Base-by-base conservation (phyloP, 2,797 vertebrate genomes). In the Coilia nasus region DNA sequence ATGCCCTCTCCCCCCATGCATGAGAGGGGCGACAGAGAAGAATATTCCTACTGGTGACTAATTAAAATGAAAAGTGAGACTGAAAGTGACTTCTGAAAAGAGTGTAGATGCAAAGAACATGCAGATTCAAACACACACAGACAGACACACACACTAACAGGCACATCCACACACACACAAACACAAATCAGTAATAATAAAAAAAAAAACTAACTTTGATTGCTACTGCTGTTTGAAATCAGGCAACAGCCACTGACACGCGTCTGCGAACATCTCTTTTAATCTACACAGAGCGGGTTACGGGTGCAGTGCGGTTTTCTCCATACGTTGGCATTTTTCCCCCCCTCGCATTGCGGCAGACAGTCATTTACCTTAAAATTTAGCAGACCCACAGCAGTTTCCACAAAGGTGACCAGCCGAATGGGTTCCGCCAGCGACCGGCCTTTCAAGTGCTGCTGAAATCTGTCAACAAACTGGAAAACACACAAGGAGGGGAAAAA, bases 371-470 rank as follows among this genome's bases (percentile, higher is more conserved):
- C 98, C 98, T 98, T 98, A 95, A 99, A 98, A 97, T 97, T 98
- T 92, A 99, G 97, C 93, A 99, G 96, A 89, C 98, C 98, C 95
- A 97, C 93, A 92, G 98, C 98, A 71, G 97, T 99, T 96, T 99
- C 98, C 96, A 99, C 98, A 95, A 99, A 99, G 93, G 98, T 98
- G 95, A 99, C 96, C 92, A 99, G 96, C 95, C 97, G 96, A 92
- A 99, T 92, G 91, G 98, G 97, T 90, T 97, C 96, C 92, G 94
- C 94, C 95, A 98, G 96, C 90, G 94, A 90, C 93, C 96, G 95
- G 93, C 96, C 97, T 96, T 97, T 98, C 93, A 98, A 96, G 93
- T 97, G 92, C 90, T 89, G 93, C 88, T 93, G 95, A 96, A 98
- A 99, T 95, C 96, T 98, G 94, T 97, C 98, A 96, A 97, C 94